Conservation (phyloP, 2,888 invertebrate genomes). For the Eupeodes latifasciatus region DNA sequence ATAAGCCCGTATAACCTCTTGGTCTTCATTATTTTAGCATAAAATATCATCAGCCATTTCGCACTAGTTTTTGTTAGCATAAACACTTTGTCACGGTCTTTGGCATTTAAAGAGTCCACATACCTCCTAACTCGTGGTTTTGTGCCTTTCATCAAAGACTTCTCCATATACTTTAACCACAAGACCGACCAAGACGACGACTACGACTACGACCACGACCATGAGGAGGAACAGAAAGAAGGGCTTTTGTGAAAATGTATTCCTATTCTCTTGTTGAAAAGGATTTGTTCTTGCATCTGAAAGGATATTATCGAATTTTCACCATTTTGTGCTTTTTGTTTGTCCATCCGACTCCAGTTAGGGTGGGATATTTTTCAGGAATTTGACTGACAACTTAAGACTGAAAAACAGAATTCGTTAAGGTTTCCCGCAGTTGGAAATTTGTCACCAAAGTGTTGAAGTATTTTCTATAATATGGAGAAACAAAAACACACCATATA, state of each 20-base stretch:
- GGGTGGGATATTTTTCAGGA: slow-evolving; percentile 40
- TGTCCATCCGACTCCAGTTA: slow-evolving; percentile 8
- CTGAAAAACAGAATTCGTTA: slow-evolving; percentile 54
- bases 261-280: slow-evolving; percentile 2
- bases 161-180: not conserved
- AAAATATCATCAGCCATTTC: slow-evolving; percentile 76
- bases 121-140: slow-evolving; percentile 19
- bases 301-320: slow-evolving; percentile 50
- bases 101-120: slow-evolving; percentile 68
- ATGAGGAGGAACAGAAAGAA: fast-evolving
- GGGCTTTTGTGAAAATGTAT: not conserved
- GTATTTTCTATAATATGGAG: slow-evolving; percentile 46
- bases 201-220: too few relatives aligned
- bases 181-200: not conserved
- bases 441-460: slow-evolving; percentile 71
- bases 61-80: slow-evolving; percentile 77
- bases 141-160: not conserved
- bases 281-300: slow-evolving; percentile 39
- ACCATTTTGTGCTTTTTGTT: slow-evolving; percentile 1
- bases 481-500: slow-evolving; percentile 26
- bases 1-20: not conserved
- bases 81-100: slow-evolving; percentile 77
- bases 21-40: slow-evolving; percentile 78
- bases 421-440: slow-evolving; percentile 42
- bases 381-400: slow-evolving; percentile 69